Evolutionary conservation across 2,113 vertebrate species (phyloP).

Genomic region (Sander vitreus): DNA sequence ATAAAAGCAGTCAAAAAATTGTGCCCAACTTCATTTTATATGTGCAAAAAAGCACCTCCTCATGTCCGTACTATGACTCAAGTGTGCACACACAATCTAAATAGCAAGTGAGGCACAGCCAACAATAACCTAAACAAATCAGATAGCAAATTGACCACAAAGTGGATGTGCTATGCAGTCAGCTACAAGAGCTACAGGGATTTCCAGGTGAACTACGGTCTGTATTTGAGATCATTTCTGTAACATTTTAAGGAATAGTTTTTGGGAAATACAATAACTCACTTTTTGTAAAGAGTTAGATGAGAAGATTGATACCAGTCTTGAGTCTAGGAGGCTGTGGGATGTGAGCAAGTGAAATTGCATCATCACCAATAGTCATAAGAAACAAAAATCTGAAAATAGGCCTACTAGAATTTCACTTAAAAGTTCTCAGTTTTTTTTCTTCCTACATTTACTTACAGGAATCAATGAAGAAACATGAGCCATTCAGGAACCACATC

Average conservation of each 20-base stretch:
- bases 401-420: background rate
- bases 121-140: background rate
- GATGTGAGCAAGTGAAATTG: background rate
- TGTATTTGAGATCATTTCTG: no score
- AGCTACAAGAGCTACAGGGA: no score
- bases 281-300: background rate
- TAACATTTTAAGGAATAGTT: no score
- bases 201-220: background rate
- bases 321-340: no score
- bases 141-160: background rate
- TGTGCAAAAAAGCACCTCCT: background rate
- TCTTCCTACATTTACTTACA: background rate
- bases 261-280: no score
- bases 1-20: background rate
- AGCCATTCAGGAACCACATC: conserved; percentile 11
- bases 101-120: background rate
- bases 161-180: no score
- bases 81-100: background rate
- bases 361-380: background rate
- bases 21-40: background rate
- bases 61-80: background rate
- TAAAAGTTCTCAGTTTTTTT: background rate
- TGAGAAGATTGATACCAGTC: background rate
- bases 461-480: background rate
- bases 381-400: background rate